Base-by-base conservation (phyloP, 1,140 invertebrate species). In the Leptinotarsa undecemlineata region DNA sequence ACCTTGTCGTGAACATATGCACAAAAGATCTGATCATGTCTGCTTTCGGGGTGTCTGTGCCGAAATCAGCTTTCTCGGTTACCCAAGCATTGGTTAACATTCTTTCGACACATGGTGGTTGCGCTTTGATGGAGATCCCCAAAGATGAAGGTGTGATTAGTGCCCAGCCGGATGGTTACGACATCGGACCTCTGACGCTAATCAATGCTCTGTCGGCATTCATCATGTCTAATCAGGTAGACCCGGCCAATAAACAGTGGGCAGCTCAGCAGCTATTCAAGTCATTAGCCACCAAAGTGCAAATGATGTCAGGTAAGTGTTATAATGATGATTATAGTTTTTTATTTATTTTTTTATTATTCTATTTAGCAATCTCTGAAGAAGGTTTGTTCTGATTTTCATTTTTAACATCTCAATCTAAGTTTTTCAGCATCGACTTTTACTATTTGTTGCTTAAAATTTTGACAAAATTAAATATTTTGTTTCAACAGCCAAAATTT, bases 181-280 rank as follows among this genome's bases (percentile, higher is more conserved):
- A 70, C 78, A 68, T 84, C 17, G 83, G 83, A 68, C 86, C 88
- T 4, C 80, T 90, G 33, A 86, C 88, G 70, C 82, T 92, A 14
- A 86, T 89, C n/a, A 90, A 92, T 83, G 89, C 90, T n/a, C 82
- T 92, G 13, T 86, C 90, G 48, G 89, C 90, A 4, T 91, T 89
- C 83, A 85, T 91, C 17, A 81, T 91, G 23, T 90, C 90, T 5
- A 85, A 86, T 13, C 77, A 66, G 63, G 72, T 77, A 20, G 62
- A 19, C 17, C 80, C 82, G 23, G 85, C 90, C 78, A 48, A 47
- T 11, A 84, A 89, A 69, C 88, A 90, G 80, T 92, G 91, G 91
- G 89, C 90, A 2, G 85, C 87, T 15, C 86, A 89, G 75, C 90
- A 91, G 78, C 82, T 78, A 20, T 77, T 91, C 72, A 89, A 82